Base-by-base conservation (phyloP, 2,797 vertebrate species). In the Diglossa cyanea region DNA sequence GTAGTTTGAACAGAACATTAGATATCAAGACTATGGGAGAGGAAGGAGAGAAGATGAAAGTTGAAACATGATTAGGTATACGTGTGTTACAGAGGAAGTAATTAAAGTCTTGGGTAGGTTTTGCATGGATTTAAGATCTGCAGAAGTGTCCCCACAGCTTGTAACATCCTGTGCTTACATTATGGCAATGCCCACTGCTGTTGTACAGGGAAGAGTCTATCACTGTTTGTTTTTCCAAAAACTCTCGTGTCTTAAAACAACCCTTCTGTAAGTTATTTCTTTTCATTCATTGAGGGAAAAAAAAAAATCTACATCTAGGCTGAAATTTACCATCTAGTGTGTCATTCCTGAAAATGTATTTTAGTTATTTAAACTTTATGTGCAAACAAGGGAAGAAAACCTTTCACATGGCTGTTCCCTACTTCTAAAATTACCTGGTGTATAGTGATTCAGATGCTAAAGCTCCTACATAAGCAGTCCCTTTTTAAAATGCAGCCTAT, bases 31-130 rank as follows among this genome's bases (percentile, higher is more conserved):
- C 77, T 61, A 11, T 39, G 33, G 51, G 77, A 94, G 35, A 67
- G 50, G 20, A 94, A 93, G 42, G 75, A 90, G 37, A 73, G 26
- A 74, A 94, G 76, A 96, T 90, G 74, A 91, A 97, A 95, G 82
- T 1, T 88, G 77, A 93, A 86, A 76, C 28, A 13, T 37, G 37
- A 92, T 94, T 94, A 95, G 45, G 31, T 84, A 44, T 91, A 73
- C 33, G 28, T 67, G 50, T 86, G 63, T 66, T 94, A 92, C 78
- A 92, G 81, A 90, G 76, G 74, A 95, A 92, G 70, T 86, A 94
- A 78, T 93, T 95, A 96, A 82, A 68, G n/a, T 12, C 31, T 86
- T 89, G 75, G 55, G 13, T 72, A 87, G 48, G 26, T 83, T 95
- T 94, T 86, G 68, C 73, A 76, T 57, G 44, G 50, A 72, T 92